Evolutionary conservation across 2,888 invertebrate species (phyloP), one percentile per base, ranked within the genome.

Genomic region (Gandaritis pyraliata): DNA sequence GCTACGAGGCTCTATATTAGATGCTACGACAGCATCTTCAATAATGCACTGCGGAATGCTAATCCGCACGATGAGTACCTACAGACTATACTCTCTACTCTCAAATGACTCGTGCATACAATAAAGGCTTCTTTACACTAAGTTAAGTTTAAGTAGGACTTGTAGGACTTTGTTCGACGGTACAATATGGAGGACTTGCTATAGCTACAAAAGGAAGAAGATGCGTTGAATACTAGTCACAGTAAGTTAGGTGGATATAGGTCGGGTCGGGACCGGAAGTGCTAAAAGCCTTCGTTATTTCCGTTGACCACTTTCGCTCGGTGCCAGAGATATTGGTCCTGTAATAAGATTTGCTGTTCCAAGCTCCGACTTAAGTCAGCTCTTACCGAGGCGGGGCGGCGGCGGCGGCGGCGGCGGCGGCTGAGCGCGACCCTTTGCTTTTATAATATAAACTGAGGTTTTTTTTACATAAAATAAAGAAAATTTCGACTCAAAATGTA

Each of bases 1-100:
- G 7, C 10, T 10, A 8, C 10, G 15, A 12, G 15, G 15, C 8
- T n/a, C n/a, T n/a, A n/a, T n/a, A n/a, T n/a, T n/a, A n/a, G n/a
- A n/a, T n/a, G 16, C 43, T 47, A 10, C 5, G 49, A 36, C 12
- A 33, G 30, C 41, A 15, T 33, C 30, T 15, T 52, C 23, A 43
- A 52, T 43, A 52, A 52, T 52, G 52, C 41, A 52, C 52, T 29
- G 43, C 30, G 30, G 52, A 52, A 15, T 39, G 2, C 41, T 12
- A 30, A 10, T 13, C 30, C 16, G 30, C 13, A 43, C 8, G 7
- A 13, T 1, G 6, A 23, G 23, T 5, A 12, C 1, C 2, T 16
- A 29, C 47, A 47, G 29, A 46, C 5, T 4, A 46, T 5, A n/a
- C n/a, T 23, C 16, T 18, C n/a, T n/a, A n/a, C n/a, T 45, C 11